phyloP scores from a whole-genome alignment of 1,140 invertebrate species.

The Frieseomelitta varia region DNA sequence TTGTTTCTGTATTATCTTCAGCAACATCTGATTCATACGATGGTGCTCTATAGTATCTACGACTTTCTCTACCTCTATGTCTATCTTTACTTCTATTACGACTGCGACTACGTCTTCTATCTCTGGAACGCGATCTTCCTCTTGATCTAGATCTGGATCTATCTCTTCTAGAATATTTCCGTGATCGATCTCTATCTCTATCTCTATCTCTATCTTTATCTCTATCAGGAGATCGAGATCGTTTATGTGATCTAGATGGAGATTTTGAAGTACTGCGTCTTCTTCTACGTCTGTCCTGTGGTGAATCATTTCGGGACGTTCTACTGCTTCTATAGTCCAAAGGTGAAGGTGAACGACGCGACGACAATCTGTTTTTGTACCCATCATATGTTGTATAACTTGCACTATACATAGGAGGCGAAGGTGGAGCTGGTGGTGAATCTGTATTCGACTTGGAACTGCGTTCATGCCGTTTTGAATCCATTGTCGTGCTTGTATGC shows the following conservation, averaged over 20 bases:
- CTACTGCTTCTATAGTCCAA: constrained; percentile 67
- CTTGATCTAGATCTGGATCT: constrained; percentile 72
- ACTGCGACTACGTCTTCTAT: constrained; percentile 75
- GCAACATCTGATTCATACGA: constrained; percentile 68
- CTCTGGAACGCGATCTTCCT: constrained; percentile 70
- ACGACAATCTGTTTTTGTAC: constrained; percentile 70
- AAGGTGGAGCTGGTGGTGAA: constrained; percentile 75
- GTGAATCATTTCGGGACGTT: constrained; percentile 68
- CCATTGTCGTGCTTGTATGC: constrained; percentile 63
- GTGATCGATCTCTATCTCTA: constrained; percentile 63
- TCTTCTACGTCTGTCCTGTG: constrained; percentile 72
- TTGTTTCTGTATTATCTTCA: constrained; percentile 68
- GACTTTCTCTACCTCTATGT: constrained; percentile 70
- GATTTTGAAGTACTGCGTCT: constrained; percentile 73
- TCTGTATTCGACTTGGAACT: constrained; percentile 67
- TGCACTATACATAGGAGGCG: constrained; percentile 75
- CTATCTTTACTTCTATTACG: constrained; percentile 74
- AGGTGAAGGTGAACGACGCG: constrained; percentile 73
- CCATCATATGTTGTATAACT: constrained; percentile 66
- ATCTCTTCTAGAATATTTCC: constrained; percentile 72
- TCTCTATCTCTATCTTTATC: constrained; percentile 66
- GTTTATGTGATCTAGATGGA: constrained; percentile 65
- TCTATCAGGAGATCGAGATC: constrained; percentile 72
- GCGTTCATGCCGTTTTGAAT: constrained; percentile 70
- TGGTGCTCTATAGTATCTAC: constrained; percentile 70